phyloP scores from a whole-genome alignment of 2,888 invertebrate genomes.

The Erebia ligea region DNA sequence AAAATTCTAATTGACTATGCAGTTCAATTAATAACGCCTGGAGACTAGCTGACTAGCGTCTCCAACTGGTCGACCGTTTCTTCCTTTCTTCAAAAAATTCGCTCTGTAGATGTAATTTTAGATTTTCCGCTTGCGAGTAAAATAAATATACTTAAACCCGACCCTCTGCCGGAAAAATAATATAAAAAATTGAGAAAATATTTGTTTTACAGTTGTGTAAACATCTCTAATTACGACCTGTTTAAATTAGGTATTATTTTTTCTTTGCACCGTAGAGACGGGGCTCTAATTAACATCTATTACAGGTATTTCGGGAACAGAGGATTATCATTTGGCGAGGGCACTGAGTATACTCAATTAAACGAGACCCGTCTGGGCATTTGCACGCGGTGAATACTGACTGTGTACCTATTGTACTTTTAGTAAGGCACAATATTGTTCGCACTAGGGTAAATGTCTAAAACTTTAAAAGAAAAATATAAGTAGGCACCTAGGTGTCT shows the following conservation, averaged over 20 bases:
- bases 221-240: slow-evolving; percentile 83
- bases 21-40: neutral
- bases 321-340: slow-evolving; percentile 79
- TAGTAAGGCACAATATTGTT: neutral
- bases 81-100: slow-evolving; percentile 42
- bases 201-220: slow-evolving; percentile 81
- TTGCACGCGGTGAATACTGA: slow-evolving; percentile 13
- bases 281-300: slow-evolving; percentile 81
- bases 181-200: slow-evolving; percentile 81
- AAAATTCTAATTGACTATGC: neutral
- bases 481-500: too few species aligned
- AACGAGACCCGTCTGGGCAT: slow-evolving; percentile 54
- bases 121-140: slow-evolving; percentile 68
- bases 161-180: slow-evolving; percentile 75
- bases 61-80: too few species aligned
- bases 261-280: slow-evolving; percentile 69
- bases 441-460: neutral
- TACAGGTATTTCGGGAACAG: slow-evolving; percentile 79
- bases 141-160: slow-evolving; percentile 82
- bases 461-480: neutral
- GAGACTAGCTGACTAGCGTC: neutral
- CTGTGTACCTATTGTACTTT: neutral
- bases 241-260: slow-evolving; percentile 77
- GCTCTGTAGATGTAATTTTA: slow-evolving; percentile 73
- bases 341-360: slow-evolving; percentile 82